Conservation (phyloP, 2,113 vertebrate genomes). For the Lophochroa leadbeateri region DNA sequence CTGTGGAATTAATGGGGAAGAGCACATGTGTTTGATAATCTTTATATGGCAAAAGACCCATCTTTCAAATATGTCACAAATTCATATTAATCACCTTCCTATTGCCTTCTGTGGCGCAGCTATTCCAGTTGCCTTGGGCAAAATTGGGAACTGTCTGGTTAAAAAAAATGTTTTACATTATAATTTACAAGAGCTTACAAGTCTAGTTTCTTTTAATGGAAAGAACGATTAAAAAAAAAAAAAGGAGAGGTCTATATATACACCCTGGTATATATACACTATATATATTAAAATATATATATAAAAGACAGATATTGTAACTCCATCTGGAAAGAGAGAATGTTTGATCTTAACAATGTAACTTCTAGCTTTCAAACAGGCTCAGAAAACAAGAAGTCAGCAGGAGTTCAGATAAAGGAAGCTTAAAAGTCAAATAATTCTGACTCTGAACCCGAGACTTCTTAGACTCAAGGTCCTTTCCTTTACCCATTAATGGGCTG, state of each 20-base stretch:
- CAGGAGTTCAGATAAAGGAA: slow-evolving; percentile 76
- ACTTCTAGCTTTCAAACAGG: slow-evolving; percentile 75
- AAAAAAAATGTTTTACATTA: slow-evolving; percentile 72
- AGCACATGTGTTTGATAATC: slow-evolving; percentile 70
- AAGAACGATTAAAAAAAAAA: slow-evolving; percentile 59
- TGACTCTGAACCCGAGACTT: slow-evolving; percentile 76
- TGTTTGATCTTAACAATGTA: slow-evolving; percentile 79
- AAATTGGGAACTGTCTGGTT: slow-evolving; percentile 68
- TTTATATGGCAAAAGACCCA: slow-evolving; percentile 74
- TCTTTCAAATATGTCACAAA: slow-evolving; percentile 75
- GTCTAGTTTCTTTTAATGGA: slow-evolving; percentile 71
- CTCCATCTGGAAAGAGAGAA: slow-evolving; percentile 74
- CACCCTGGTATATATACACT: slow-evolving; percentile 57
- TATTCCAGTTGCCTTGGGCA: slow-evolving; percentile 62
- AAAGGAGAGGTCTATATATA: slow-evolving; percentile 44
- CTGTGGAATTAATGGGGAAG: slow-evolving; percentile 63
- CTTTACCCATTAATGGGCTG: slow-evolving; percentile 78
- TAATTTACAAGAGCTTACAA: slow-evolving; percentile 71
- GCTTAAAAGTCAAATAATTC: slow-evolving; percentile 78
- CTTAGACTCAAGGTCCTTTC: slow-evolving; percentile 75
- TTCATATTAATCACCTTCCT: slow-evolving; percentile 72
- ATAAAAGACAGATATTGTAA: slow-evolving; percentile 71
- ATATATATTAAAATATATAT: slow-evolving; percentile 68
- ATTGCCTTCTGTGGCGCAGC: slow-evolving; percentile 49
- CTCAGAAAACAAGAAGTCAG: slow-evolving; percentile 76